Conservation (phyloP, 2,888 invertebrate species). For the Eudemis profundana region DNA sequence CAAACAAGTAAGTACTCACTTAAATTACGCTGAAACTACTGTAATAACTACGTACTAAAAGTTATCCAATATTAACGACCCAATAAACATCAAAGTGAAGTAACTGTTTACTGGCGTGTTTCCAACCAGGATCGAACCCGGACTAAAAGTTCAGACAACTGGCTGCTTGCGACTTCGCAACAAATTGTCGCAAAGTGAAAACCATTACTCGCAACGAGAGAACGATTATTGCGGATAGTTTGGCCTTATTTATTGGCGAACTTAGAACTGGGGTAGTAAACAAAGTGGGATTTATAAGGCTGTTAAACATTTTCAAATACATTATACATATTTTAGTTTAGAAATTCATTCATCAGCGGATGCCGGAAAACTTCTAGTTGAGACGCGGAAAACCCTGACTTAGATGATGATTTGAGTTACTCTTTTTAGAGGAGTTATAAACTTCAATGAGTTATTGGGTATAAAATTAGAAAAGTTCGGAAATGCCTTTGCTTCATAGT, state of each 20-base stretch:
- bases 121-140: constrained; percentile 22
- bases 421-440: no score
- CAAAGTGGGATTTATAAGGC: not conserved
- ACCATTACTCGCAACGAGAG: constrained; percentile 17
- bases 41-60: not conserved
- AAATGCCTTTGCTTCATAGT: no score
- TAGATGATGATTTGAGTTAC: no score
- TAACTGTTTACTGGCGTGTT: constrained; percentile 22
- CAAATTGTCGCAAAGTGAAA: constrained; percentile 23
- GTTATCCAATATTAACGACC: constrained; percentile 17
- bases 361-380: no score
- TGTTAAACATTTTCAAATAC: not conserved
- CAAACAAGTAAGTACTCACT: no score
- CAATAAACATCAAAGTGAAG: constrained; percentile 29
- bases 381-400: no score
- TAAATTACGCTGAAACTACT: no score
- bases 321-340: not conserved
- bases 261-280: constrained; percentile 4
- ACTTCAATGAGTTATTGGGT: no score
- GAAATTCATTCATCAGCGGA: no score
- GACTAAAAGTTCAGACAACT: constrained; percentile 1
- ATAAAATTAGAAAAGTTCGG: no score
- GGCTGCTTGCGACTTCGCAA: constrained; percentile 6
- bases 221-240: constrained; percentile 30
- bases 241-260: constrained; percentile 13